A percentile compares a stretch with the other conserved stretches of the same genome.
These are phyloP conservation scores for Rosalia funebris DNA, from an alignment of 2,888 invertebrate species.

Conservation along the genomic window DNA sequence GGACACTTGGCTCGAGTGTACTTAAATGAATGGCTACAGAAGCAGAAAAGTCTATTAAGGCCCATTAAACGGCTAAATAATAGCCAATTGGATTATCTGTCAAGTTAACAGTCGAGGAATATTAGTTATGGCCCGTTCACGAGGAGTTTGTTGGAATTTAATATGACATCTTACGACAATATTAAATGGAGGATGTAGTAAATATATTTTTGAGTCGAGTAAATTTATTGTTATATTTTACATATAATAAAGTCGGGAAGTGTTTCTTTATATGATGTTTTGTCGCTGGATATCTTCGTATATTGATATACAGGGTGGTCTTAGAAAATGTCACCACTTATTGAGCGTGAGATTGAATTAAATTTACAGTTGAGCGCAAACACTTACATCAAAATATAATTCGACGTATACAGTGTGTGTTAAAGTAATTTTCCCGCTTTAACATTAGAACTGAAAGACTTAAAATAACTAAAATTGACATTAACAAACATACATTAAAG, in stretches of 20 bases:
- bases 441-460: too few relatives aligned
- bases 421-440: too few relatives aligned
- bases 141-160: not conserved
- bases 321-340: too few relatives aligned
- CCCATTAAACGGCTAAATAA: not conserved
- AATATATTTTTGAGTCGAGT: not conserved
- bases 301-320: too few relatives aligned
- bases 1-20: not conserved
- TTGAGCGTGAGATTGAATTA: too few relatives aligned
- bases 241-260: not conserved
- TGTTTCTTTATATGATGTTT: not conserved
- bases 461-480: too few relatives aligned
- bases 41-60: conserved; percentile 1
- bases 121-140: not conserved
- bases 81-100: not conserved
- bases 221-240: too few relatives aligned
- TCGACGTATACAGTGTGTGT: too few relatives aligned
- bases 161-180: not conserved
- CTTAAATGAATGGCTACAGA: not conserved
- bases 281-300: too few relatives aligned
- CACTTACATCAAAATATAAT: too few relatives aligned
- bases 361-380: too few relatives aligned
- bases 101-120: not conserved
- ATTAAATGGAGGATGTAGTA: not conserved
- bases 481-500: too few relatives aligned